These are phyloP conservation scores for Sturmia bella DNA, from an alignment of 2,888 invertebrate genomes.

Conservation along the genomic window DNA sequence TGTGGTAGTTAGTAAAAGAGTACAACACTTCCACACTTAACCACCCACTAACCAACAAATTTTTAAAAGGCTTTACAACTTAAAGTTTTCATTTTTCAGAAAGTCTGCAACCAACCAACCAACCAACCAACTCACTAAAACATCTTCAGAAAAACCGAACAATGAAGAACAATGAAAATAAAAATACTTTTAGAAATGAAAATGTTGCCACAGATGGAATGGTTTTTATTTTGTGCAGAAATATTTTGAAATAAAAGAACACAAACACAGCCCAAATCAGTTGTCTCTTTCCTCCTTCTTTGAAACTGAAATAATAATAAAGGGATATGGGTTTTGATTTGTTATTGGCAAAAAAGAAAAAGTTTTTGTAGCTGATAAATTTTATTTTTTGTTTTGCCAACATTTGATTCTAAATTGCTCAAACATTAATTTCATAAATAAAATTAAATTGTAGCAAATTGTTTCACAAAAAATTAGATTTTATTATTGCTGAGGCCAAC, in stretches of 20 bases:
- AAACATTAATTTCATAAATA: no score
- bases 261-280: neutral
- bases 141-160: neutral
- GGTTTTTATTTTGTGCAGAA: neutral
- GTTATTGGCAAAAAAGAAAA: neutral
- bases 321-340: neutral
- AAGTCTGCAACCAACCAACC: conserved; percentile 12
- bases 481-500: no score
- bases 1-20: conserved; percentile 27
- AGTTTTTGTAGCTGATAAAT: no score
- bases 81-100: conserved; percentile 20
- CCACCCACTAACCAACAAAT: conserved; percentile 17
- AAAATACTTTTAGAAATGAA: conserved; percentile 14
- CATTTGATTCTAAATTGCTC: no score
- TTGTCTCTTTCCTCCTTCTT: neutral
- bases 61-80: conserved; percentile 21
- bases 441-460: no score
- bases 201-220: conserved; percentile 18
- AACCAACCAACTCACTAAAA: neutral
- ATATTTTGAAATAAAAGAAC: neutral
- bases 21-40: neutral
- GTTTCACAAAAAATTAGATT: no score
- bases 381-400: no score
- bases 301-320: neutral
- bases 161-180: neutral